These are phyloP conservation scores for Neodon shergylaensis DNA, from an alignment of 2,113 vertebrate species.

Conservation along the genomic window DNA sequence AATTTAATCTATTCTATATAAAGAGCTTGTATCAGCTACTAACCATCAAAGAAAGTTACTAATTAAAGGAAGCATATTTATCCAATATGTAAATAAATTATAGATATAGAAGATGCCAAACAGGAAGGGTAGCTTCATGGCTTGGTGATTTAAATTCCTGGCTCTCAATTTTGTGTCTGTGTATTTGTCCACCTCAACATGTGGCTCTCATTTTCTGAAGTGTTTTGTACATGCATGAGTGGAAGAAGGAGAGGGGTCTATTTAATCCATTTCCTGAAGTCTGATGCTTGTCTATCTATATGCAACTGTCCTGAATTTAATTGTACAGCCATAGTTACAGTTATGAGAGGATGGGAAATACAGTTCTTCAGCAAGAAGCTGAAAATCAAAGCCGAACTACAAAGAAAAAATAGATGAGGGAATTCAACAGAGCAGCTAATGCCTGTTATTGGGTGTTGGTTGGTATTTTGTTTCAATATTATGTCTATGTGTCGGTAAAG, in stretches of 20 bases:
- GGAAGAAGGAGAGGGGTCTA: background rate
- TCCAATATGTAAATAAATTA: background rate
- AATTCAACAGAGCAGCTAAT: background rate
- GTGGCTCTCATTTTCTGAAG: conserved; percentile 8
- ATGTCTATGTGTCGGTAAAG: background rate
- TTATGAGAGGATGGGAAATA: background rate
- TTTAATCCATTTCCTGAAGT: conserved; percentile 19
- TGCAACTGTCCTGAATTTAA: conserved; percentile 18
- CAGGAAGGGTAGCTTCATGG: background rate
- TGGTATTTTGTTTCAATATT: background rate
- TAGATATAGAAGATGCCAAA: background rate
- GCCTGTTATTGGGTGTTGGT: background rate
- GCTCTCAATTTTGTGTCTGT: background rate
- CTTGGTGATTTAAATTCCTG: background rate
- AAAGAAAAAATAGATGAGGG: background rate
- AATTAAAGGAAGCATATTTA: background rate
- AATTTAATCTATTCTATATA: conserved; percentile 5
- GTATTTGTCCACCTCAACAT: background rate
- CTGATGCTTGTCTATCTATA: background rate
- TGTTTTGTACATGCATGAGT: background rate
- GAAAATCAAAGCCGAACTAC: background rate
- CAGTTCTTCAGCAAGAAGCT: background rate
- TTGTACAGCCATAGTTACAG: background rate
- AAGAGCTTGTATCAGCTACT: background rate
- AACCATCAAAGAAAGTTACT: background rate